phyloP scores from a whole-genome alignment of 2,797 vertebrate species.

The Acanthurus tractus region DNA sequence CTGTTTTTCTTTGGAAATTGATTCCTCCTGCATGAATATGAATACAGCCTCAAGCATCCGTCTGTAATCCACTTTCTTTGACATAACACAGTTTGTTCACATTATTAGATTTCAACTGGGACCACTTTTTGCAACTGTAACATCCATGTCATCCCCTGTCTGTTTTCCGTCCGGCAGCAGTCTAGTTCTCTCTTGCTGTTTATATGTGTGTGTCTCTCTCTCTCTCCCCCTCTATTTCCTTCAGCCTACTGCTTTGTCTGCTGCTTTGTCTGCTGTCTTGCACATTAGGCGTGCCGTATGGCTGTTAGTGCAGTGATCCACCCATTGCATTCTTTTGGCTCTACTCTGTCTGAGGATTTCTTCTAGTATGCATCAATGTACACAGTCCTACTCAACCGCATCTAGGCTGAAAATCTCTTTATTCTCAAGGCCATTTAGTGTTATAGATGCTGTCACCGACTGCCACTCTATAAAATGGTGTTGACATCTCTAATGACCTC shows the following conservation, averaged over 20 bases:
- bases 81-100: conserved; percentile 67
- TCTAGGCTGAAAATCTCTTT: conserved; percentile 44
- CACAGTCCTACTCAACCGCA: conserved; percentile 21
- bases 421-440: conserved; percentile 56
- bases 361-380: conserved; percentile 30
- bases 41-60: conserved; percentile 56
- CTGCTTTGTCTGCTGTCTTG: conserved; percentile 65
- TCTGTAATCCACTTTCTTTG: conserved; percentile 62
- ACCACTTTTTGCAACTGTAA: conserved; percentile 46
- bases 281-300: conserved; percentile 65
- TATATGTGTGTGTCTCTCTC: neutral
- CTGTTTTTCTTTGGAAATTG: conserved; percentile 51
- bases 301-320: conserved; percentile 55
- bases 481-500: conserved; percentile 65
- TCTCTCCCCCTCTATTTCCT: conserved; percentile 18
- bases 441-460: conserved; percentile 36
- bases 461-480: conserved; percentile 50
- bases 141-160: conserved; percentile 60
- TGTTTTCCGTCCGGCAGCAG: conserved; percentile 48
- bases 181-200: conserved; percentile 17
- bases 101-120: conserved; percentile 66
- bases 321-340: conserved; percentile 62
- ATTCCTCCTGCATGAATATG: conserved; percentile 56
- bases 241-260: conserved; percentile 48
- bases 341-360: conserved; percentile 49